Conservation (phyloP, 2,888 invertebrate species). For the Lamproptera curius region DNA sequence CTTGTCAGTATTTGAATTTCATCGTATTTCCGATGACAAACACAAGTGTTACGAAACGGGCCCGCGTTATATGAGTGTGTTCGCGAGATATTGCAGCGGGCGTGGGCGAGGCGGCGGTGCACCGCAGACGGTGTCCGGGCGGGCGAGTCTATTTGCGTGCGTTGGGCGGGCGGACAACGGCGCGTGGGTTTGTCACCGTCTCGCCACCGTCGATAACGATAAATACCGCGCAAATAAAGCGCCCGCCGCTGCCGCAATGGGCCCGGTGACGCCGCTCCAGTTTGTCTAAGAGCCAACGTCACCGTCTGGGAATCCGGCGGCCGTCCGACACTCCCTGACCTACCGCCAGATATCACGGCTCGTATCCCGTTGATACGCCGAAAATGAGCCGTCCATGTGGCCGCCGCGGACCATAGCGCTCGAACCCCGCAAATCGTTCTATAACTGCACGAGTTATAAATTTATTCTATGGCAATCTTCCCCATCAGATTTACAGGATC, state of each 20-base stretch:
- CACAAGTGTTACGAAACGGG: slow-evolving; percentile 3
- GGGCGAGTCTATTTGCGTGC: slow-evolving; percentile 48
- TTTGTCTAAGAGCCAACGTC: slow-evolving; percentile 73
- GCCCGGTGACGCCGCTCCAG: slow-evolving; percentile 69
- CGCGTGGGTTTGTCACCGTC: slow-evolving; percentile 72
- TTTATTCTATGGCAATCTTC: too few species aligned
- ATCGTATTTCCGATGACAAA: background rate
- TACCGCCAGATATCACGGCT: slow-evolving; percentile 57
- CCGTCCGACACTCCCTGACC: slow-evolving; percentile 63
- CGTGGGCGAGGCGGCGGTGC: slow-evolving; percentile 8
- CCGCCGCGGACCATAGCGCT: background rate
- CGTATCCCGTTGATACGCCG: slow-evolving; percentile 29
- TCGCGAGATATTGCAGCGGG: slow-evolving; percentile 17
- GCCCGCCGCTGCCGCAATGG: slow-evolving; percentile 62
- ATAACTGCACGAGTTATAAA: background rate
- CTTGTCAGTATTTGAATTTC: background rate
- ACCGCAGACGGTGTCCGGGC: background rate
- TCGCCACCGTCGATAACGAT: slow-evolving; percentile 72
- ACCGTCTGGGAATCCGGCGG: slow-evolving; percentile 72
- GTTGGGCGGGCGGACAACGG: slow-evolving; percentile 43
- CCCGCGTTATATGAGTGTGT: background rate
- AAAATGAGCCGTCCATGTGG: slow-evolving; percentile 18
- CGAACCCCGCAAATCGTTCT: background rate
- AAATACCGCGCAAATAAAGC: slow-evolving; percentile 72
- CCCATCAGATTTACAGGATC: too few species aligned